phyloP scores from a whole-genome alignment of 2,888 invertebrate species.

The Eristalis tenax region DNA sequence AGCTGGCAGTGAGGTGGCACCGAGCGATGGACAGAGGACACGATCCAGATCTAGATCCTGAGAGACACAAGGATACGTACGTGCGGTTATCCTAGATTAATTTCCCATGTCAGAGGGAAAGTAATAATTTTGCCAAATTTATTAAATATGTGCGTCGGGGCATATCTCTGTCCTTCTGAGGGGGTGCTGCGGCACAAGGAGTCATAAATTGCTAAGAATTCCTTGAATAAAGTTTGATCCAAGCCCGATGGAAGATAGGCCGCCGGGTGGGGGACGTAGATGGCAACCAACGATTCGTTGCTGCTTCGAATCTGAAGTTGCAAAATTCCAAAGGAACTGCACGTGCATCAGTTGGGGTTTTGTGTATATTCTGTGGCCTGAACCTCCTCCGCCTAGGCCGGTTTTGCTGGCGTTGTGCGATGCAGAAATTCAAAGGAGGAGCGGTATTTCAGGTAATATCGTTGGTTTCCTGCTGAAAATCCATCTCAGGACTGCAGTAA shows the following conservation, averaged over 20 bases:
- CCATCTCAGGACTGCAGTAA: slow-evolving; percentile 10
- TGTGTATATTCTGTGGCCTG: slow-evolving; percentile 19
- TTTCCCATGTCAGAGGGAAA: slow-evolving; percentile 63
- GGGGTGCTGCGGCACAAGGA: background rate
- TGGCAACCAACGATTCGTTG: background rate
- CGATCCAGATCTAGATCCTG: background rate
- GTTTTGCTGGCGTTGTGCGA: background rate
- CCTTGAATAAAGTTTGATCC: slow-evolving; percentile 23
- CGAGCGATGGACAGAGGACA: slow-evolving; percentile 5
- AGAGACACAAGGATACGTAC: slow-evolving; percentile 44
- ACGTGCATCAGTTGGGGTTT: slow-evolving; percentile 1
- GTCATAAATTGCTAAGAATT: slow-evolving; percentile 38
- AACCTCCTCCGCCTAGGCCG: slow-evolving; percentile 12
- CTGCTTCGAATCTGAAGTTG: slow-evolving; percentile 19
- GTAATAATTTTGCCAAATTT: slow-evolving; percentile 70
- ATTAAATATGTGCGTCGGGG: slow-evolving; percentile 47
- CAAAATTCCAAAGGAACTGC: slow-evolving; percentile 35
- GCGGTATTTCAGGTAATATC: slow-evolving; percentile 28
- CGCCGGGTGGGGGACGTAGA: background rate
- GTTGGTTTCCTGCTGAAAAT: background rate
- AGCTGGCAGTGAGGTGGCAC: background rate
- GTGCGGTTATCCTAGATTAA: slow-evolving; percentile 58
- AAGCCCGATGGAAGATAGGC: background rate
- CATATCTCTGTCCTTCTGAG: background rate
- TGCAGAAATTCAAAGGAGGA: background rate